Evolutionary conservation across 30 jellyfish, hydroid and myxozoan genomes (phyloP), one percentile per base, ranked within the genome.

Genomic region (Aurelia coerulea): DNA sequence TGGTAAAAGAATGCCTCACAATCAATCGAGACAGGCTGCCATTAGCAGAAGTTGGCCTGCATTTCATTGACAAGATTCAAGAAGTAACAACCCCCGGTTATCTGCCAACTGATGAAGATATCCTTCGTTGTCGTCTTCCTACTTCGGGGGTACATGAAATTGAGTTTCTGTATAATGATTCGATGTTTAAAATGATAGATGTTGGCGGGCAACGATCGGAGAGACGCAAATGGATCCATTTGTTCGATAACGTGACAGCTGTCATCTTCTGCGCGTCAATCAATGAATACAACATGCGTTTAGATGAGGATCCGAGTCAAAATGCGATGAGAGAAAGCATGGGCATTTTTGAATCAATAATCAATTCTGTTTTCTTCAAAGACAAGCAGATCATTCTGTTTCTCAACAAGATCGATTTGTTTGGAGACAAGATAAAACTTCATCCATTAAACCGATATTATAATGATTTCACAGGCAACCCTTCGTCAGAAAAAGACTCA

Each of bases 191-290:
- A 31, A 85, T 85, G 95, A 41, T 67, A 11, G 96, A 87, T 69
- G 96, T 87, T 59, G 96, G 96, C 11, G 96, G 96, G 18, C 96
- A 87, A 74, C 79, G 91, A 78, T 59, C 85, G 0, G 96, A 78
- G 81, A 77, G 96, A 52, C 74, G 84, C 54, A 87, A 87, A 50
- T 87, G 96, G 96, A 69, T 79, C 23, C 91, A 87, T 46, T 87
- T 74, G 70, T 78, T 87, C 66, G 96, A 78, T 31, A 86, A 62
- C 52, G 88, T 78, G 64, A 79, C 84, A 3, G 96, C 96, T 1
- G 39, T 87, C 17, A 79, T 87, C 4, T 87, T 68, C 39, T 70
- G 85, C 46, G 88, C 53, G 56, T 46, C 56, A 46, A 8, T 46
- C 56, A 6, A 46, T 46, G 56, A 46, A 46, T 46, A 46, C 15